phyloP scores from a whole-genome alignment of 2,113 vertebrate species.

The Callipepla californica region DNA sequence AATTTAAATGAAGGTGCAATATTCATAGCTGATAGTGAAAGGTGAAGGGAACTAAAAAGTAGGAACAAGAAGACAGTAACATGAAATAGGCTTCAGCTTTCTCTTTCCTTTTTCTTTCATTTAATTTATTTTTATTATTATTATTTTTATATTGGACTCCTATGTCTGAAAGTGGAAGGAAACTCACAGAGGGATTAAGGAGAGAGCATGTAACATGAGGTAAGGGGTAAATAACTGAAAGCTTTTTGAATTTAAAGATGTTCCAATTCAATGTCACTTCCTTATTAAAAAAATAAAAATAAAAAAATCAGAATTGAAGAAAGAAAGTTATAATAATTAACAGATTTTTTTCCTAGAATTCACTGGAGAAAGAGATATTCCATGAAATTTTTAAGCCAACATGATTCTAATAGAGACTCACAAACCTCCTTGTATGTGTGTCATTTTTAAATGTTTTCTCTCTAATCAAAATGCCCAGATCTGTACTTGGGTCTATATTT shows the following conservation, averaged over 20 bases:
- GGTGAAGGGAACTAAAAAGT: conserved; percentile 3
- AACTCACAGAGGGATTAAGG: neutral
- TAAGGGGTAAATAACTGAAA: neutral
- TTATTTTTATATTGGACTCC: neutral
- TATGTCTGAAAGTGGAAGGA: neutral
- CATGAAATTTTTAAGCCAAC: neutral
- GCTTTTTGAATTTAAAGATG: neutral
- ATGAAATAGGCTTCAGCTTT: neutral
- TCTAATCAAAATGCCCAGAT: neutral
- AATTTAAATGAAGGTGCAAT: conserved; percentile 35
- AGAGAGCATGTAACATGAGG: neutral
- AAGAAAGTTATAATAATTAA: neutral
- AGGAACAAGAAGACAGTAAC: neutral
- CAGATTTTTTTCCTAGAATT: neutral
- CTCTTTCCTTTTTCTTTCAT: no score
- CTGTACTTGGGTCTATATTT: neutral
- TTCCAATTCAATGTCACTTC: neutral
- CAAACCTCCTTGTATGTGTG: neutral
- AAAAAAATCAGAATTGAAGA: neutral
- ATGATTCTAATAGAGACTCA: neutral
- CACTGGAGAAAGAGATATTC: neutral
- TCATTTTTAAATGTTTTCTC: neutral
- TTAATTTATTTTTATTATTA: neutral
- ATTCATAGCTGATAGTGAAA: conserved; percentile 12
- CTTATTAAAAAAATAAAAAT: neutral